Conservation (phyloP, 1,140 invertebrate species). For the Ceratina japonica region DNA sequence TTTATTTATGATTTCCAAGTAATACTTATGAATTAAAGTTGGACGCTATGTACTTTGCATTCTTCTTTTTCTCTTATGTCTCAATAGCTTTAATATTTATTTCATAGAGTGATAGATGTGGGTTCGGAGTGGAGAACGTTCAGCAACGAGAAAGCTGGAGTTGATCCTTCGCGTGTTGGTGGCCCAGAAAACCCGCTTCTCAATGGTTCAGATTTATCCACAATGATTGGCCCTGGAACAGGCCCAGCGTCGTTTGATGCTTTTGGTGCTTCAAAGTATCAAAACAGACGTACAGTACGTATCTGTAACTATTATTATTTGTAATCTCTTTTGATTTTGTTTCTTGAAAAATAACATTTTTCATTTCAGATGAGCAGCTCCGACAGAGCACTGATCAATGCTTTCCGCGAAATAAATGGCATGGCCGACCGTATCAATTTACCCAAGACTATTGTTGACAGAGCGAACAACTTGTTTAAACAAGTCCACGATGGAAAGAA, state of each 20-base stretch:
- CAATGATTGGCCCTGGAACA: conserved; percentile 96
- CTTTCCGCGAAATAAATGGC: conserved; percentile 96
- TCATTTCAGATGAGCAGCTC: conserved; percentile 89
- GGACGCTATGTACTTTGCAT: background rate
- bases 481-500: conserved; percentile 99
- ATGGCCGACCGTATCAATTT: conserved; percentile 99
- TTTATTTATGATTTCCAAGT: background rate
- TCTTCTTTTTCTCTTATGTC: background rate
- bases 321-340: background rate
- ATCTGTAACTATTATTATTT: background rate
- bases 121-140: conserved; percentile 99
- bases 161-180: conserved; percentile 99
- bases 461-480: conserved; percentile 98
- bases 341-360: conserved; percentile 10
- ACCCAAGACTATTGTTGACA: conserved; percentile 95
- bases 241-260: conserved; percentile 89
- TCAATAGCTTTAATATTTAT: background rate
- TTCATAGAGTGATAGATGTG: conserved; percentile 97
- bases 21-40: background rate
- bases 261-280: conserved; percentile 95
- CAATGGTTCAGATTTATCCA: conserved; percentile 97
- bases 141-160: conserved; percentile 97
- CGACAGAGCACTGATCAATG: conserved; percentile 96
- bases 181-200: conserved; percentile 97
- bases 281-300: conserved; percentile 91